Percentiles rank a stretch among this genome's conserved stretches.
These are phyloP conservation scores for Clanis bilineata DNA, from an alignment of 2,888 invertebrate genomes.

Conservation along the genomic window DNA sequence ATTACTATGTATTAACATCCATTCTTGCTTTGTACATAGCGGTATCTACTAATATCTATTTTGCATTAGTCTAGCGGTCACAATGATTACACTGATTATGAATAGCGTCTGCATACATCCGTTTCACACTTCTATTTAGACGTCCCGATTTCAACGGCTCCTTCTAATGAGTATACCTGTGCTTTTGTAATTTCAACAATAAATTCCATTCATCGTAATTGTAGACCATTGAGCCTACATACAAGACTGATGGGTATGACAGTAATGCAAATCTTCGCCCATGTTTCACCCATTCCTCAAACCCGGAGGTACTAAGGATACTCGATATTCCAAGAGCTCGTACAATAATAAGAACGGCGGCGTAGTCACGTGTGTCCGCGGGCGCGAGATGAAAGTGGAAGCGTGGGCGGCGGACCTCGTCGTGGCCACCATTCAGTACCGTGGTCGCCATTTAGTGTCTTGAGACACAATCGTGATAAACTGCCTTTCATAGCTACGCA, in stretches of 20 bases:
- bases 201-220: conserved; percentile 51
- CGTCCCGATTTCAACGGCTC: conserved; percentile 28
- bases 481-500: conserved; percentile 36
- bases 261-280: conserved; percentile 60
- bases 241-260: conserved; percentile 56
- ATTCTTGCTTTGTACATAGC: not conserved
- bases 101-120: not conserved
- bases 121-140: conserved; percentile 3
- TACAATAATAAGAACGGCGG: conserved; percentile 53
- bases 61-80: not conserved
- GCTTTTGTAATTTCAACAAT: conserved; percentile 36
- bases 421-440: conserved; percentile 35
- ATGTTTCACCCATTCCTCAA: conserved; percentile 50
- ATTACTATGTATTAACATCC: not conserved
- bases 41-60: not conserved
- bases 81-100: conserved; percentile 11
- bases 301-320: conserved; percentile 42
- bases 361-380: conserved; percentile 63
- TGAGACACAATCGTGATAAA: conserved; percentile 58
- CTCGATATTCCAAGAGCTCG: conserved; percentile 50
- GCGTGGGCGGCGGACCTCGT: conserved; percentile 64
- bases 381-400: conserved; percentile 73
- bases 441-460: conserved; percentile 44
- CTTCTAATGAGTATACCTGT: conserved; percentile 36
- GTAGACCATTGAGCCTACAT: conserved; percentile 51